Percentiles rank a stretch among this genome's conserved stretches.
Evolutionary conservation across 2,797 vertebrate species (phyloP).

Genomic region (Acipenser ruthenus): DNA sequence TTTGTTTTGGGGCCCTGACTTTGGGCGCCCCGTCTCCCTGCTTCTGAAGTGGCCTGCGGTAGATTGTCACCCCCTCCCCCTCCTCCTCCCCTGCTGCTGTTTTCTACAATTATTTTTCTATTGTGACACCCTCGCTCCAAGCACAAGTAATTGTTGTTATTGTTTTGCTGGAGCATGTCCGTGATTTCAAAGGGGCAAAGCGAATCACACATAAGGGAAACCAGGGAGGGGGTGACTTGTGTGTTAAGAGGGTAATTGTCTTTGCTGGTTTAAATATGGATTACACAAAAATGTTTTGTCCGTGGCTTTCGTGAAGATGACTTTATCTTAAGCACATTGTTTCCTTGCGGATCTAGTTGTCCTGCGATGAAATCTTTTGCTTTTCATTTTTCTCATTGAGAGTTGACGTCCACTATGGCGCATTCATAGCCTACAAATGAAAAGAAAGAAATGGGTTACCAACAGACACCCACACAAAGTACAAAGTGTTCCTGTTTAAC

Average conservation of each 20-base stretch:
- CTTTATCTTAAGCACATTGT: too few species aligned
- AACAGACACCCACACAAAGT: too few species aligned
- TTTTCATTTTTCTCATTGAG: too few species aligned
- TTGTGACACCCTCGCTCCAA: constrained; percentile 42
- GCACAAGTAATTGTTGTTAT: constrained; percentile 70
- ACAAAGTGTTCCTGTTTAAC: too few species aligned
- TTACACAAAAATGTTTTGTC: too few species aligned
- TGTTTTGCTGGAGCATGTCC: constrained; percentile 67
- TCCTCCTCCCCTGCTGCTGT: not conserved
- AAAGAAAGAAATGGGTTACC: too few species aligned
- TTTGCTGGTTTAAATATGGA: too few species aligned
- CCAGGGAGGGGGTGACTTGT: not conserved
- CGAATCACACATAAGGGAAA: constrained; percentile 3
- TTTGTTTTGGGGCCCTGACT: constrained; percentile 43
- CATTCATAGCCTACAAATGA: too few species aligned
- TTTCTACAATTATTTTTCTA: constrained; percentile 26
- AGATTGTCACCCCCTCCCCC: constrained; percentile 34
- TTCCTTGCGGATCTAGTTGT: too few species aligned
- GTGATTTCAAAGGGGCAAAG: constrained; percentile 27
- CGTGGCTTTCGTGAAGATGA: too few species aligned
- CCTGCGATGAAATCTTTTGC: too few species aligned
- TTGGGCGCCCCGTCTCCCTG: constrained; percentile 31
- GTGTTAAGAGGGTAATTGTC: not conserved
- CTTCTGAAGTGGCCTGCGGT: constrained; percentile 37
- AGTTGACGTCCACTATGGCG: too few species aligned